Conservation (phyloP, 2,888 invertebrate genomes). For the Gari tellinella region DNA sequence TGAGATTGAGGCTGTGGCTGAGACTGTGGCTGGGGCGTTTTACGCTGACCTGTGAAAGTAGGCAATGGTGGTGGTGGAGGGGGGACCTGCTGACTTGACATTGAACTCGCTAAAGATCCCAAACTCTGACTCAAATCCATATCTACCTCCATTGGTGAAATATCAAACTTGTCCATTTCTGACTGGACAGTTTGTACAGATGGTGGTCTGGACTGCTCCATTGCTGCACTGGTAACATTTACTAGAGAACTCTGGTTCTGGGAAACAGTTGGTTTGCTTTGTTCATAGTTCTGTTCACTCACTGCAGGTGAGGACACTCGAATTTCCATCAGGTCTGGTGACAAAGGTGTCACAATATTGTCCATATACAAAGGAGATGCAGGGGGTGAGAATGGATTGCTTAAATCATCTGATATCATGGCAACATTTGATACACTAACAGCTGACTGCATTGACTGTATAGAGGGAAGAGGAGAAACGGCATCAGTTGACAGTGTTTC, state of each 20-base stretch:
- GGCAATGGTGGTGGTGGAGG: constrained; percentile 45
- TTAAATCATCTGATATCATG: constrained; percentile 53
- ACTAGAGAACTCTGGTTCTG: constrained; percentile 22
- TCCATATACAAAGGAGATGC: constrained; percentile 72
- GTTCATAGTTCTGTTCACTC: constrained; percentile 34
- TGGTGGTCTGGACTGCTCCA: constrained; percentile 81
- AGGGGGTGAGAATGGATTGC: constrained; percentile 70
- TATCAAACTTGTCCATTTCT: constrained; percentile 60
- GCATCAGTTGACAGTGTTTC: constrained; percentile 54
- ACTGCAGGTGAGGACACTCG: constrained; percentile 63
- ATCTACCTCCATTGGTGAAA: constrained; percentile 59
- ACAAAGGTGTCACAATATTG: constrained; percentile 71
- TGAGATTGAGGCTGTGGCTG: constrained; percentile 55
- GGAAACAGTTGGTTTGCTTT: constrained; percentile 17
- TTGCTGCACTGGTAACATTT: constrained; percentile 27
- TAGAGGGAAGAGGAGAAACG: constrained; percentile 59
- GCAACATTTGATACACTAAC: constrained; percentile 64
- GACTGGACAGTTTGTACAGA: constrained; percentile 75
- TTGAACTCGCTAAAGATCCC: constrained; percentile 12
- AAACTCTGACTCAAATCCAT: constrained; percentile 48
- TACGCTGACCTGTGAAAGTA: constrained; percentile 13
- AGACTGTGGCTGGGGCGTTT: background rate
- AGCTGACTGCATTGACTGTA: constrained; percentile 66
- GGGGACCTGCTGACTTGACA: constrained; percentile 19
- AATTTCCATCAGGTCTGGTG: constrained; percentile 79